Evolutionary conservation across 2,113 vertebrate species (phyloP).

Genomic region (Balaenoptera acutorostrata): DNA sequence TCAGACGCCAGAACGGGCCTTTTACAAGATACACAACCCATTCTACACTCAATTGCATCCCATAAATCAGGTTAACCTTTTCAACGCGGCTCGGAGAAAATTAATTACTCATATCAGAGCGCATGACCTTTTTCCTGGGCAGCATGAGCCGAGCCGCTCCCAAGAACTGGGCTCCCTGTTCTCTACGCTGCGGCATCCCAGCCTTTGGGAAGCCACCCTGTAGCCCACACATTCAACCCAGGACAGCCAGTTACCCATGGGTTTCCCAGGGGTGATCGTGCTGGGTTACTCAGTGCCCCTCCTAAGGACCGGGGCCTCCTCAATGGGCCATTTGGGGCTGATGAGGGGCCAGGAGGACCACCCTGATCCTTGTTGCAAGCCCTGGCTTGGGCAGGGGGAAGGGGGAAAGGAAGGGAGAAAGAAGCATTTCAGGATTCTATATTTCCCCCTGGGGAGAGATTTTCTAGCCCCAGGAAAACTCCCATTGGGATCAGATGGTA

Average conservation of each 20-base stretch:
- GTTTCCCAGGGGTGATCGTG: neutral
- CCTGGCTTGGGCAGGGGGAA: neutral
- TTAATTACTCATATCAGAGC: constrained; percentile 86
- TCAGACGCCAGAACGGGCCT: constrained; percentile 76
- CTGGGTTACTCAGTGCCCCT: neutral
- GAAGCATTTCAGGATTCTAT: neutral
- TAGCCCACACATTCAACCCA: neutral
- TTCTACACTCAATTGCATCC: constrained; percentile 84
- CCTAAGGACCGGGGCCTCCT: neutral
- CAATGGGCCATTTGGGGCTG: neutral
- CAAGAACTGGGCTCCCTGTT: neutral
- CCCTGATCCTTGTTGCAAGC: neutral
- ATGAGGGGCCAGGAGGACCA: neutral
- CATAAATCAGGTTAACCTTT: constrained; percentile 91
- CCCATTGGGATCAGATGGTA: neutral
- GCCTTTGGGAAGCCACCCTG: neutral
- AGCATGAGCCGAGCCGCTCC: constrained; percentile 69
- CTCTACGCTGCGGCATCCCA: neutral
- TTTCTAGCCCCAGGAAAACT: neutral
- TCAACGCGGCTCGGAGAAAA: constrained; percentile 83
- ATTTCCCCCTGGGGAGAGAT: neutral
- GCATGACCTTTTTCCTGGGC: constrained; percentile 84
- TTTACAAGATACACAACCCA: constrained; percentile 87
- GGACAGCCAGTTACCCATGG: neutral
- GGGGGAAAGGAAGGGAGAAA: neutral